phyloP scores from a whole-genome alignment of 2,888 invertebrate genomes.

The Agonopterix alstromeriana region DNA sequence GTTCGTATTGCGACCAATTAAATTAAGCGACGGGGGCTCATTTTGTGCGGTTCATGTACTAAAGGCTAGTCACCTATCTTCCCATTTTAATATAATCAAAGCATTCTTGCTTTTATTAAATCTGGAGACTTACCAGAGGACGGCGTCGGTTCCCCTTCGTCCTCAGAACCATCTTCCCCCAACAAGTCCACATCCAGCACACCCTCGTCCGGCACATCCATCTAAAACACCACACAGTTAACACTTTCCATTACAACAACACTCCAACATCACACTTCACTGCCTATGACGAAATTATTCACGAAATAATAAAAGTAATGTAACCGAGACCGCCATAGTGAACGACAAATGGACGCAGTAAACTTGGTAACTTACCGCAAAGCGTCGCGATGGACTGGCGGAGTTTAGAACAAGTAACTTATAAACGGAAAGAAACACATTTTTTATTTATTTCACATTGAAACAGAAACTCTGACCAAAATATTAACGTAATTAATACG shows the following conservation, averaged over 20 bases:
- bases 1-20: no score
- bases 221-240: slow-evolving; percentile 39
- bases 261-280: slow-evolving; percentile 11
- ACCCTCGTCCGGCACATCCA: slow-evolving; percentile 70
- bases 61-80: no score
- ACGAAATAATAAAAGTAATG: slow-evolving; percentile 31
- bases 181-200: slow-evolving; percentile 83
- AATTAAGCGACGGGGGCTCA: no score
- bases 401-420: slow-evolving; percentile 47
- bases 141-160: slow-evolving; percentile 81
- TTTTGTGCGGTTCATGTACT: no score
- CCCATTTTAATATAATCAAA: no score
- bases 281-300: slow-evolving; percentile 40
- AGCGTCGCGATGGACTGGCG: slow-evolving; percentile 57
- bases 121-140: slow-evolving; percentile 70
- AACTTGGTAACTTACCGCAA: slow-evolving; percentile 67
- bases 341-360: slow-evolving; percentile 59
- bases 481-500: slow-evolving; percentile 46
- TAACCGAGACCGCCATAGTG: slow-evolving; percentile 71
- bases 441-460: slow-evolving; percentile 43
- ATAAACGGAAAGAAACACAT: slow-evolving; percentile 45
- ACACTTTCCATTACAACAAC: slow-evolving; percentile 8
- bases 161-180: slow-evolving; percentile 84
- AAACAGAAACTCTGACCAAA: no score
- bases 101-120: no score